A percentile compares a stretch with the other conserved stretches of the same genome.
Evolutionary conservation across 2,888 invertebrate genomes (phyloP).

Genomic region (Leptogaster cylindrica): DNA sequence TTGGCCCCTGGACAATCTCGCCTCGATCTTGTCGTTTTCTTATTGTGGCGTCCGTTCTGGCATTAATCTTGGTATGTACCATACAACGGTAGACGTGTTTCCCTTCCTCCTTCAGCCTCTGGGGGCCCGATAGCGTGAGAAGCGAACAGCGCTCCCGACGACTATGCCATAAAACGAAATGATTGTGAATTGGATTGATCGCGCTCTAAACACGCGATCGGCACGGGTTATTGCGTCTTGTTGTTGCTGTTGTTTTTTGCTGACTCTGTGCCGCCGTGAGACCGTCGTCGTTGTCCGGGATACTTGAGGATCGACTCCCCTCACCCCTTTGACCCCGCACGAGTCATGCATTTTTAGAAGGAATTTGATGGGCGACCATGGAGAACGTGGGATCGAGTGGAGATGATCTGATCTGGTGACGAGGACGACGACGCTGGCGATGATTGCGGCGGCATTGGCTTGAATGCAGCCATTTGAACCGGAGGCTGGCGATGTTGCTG

Average conservation of each 20-base stretch:
- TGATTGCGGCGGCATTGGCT: not conserved
- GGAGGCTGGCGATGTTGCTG: no score
- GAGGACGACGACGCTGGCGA: no score
- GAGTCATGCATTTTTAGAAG: not conserved
- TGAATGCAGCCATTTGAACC: slow-evolving; percentile 9
- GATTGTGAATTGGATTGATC: slow-evolving; percentile 47
- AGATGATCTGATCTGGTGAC: slow-evolving; percentile 24
- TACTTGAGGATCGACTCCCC: not conserved
- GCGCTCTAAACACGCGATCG: slow-evolving; percentile 62
- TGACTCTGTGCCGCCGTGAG: slow-evolving; percentile 20
- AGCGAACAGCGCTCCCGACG: not conserved
- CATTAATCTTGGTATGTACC: slow-evolving; percentile 20
- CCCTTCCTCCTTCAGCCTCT: not conserved
- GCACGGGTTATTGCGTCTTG: slow-evolving; percentile 56
- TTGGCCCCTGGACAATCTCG: slow-evolving; percentile 58
- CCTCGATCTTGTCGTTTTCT: slow-evolving; percentile 37
- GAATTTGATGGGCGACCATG: slow-evolving; percentile 22
- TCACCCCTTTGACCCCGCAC: not conserved
- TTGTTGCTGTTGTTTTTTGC: slow-evolving; percentile 14
- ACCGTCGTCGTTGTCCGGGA: not conserved
- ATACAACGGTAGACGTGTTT: slow-evolving; percentile 10
- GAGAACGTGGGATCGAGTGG: slow-evolving; percentile 28
- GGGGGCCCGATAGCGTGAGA: slow-evolving; percentile 22
- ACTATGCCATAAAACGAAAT: slow-evolving; percentile 17
- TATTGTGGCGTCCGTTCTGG: slow-evolving; percentile 22